These are phyloP conservation scores for Solea solea DNA, from an alignment of 2,113 vertebrate genomes.

Conservation along the genomic window DNA sequence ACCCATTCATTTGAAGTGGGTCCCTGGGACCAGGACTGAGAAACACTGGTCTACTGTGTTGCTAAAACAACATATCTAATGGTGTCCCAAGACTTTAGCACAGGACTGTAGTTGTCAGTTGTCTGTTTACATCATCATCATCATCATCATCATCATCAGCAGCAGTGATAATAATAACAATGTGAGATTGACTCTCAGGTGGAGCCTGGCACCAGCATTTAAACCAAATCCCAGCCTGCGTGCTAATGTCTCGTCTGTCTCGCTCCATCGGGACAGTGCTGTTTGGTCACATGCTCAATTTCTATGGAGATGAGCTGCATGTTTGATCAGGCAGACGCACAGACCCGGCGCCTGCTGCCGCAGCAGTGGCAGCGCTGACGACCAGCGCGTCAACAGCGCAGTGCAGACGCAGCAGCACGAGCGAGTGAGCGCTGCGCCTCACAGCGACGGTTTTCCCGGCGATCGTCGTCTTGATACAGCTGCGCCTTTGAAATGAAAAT, in stretches of 20 bases:
- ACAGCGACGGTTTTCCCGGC: neutral
- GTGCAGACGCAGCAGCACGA: conserved; percentile 26
- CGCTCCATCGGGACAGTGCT: conserved; percentile 28
- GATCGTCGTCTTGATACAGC: neutral
- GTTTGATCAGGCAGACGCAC: conserved; percentile 57
- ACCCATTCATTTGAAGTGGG: too few relatives aligned
- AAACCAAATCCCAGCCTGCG: conserved; percentile 44
- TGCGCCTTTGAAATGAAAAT: conserved; percentile 1
- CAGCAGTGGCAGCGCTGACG: conserved; percentile 35
- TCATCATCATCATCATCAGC: neutral
- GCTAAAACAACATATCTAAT: too few relatives aligned
- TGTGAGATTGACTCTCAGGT: conserved; percentile 19
- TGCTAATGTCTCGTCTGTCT: conserved; percentile 35
- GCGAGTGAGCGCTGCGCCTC: neutral
- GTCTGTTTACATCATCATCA: conserved; percentile 5
- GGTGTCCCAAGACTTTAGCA: too few relatives aligned
- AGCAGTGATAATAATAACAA: neutral
- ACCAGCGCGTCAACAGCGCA: conserved; percentile 10
- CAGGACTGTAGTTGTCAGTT: too few relatives aligned
- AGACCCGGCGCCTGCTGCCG: conserved; percentile 43
- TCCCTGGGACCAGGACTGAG: too few relatives aligned
- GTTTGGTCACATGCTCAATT: conserved; percentile 55
- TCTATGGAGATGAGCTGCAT: conserved; percentile 75
- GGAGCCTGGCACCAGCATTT: conserved; percentile 29
- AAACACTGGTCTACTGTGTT: too few relatives aligned